Percentiles rank a stretch among this genome's conserved stretches.
Evolutionary conservation across 2,113 vertebrate species (phyloP).

Genomic region (Piliocolobus tephrosceles): DNA sequence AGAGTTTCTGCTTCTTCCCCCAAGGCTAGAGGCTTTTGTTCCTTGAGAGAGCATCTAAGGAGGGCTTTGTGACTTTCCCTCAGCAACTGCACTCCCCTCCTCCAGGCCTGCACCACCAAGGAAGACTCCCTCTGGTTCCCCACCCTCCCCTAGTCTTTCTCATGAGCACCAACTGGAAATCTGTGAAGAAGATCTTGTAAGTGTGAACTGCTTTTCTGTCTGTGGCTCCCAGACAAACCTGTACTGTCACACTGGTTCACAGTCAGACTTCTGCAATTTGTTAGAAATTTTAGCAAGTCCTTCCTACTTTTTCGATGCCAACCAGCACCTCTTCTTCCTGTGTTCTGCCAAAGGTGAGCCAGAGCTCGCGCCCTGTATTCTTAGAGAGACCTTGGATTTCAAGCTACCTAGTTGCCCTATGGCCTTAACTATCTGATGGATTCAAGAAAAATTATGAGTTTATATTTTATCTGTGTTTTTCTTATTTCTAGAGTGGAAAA

Average conservation of each 20-base stretch:
- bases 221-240: background rate
- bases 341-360: background rate
- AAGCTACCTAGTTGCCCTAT: too few relatives aligned
- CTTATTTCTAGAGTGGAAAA: background rate
- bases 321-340: background rate
- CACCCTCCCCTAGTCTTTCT: background rate
- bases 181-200: background rate
- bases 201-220: background rate
- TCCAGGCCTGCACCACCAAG: background rate
- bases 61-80: background rate
- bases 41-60: background rate
- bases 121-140: background rate
- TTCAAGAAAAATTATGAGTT: constrained; percentile 8
- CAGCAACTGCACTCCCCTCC: background rate
- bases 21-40: background rate
- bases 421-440: background rate
- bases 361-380: background rate
- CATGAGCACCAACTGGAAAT: background rate
- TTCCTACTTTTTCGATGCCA: background rate
- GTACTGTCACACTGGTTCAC: background rate
- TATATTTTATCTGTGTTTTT: constrained; percentile 2
- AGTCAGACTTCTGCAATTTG: background rate
- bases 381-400: background rate
- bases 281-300: background rate
- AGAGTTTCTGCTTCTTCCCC: background rate